Evolutionary conservation across 2,113 vertebrate species (phyloP).

Genomic region (Python bivittatus): DNA sequence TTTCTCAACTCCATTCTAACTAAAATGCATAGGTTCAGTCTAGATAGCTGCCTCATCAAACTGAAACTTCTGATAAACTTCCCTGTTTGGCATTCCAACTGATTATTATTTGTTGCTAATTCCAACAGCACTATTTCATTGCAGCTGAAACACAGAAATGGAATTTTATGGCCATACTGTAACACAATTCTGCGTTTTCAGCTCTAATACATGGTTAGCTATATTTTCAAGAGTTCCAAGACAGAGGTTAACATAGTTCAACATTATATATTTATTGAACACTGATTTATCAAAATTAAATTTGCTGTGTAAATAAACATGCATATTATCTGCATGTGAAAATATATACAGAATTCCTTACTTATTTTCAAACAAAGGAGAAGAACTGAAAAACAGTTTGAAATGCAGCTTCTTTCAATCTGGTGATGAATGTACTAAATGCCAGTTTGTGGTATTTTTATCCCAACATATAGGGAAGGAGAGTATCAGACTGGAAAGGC

Average conservation of each 20-base stretch:
- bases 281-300: not conserved
- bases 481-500: not conserved
- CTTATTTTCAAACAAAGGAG: not conserved
- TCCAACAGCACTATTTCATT: not conserved
- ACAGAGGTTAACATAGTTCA: not conserved
- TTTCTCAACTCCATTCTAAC: not conserved
- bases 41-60: not conserved
- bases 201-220: not conserved
- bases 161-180: not conserved
- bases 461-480: not conserved
- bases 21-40: not conserved
- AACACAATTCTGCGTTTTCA: not conserved
- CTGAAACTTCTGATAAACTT: not conserved
- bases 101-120: not conserved
- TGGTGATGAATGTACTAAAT: not conserved
- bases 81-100: not conserved
- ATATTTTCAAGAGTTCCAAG: not conserved
- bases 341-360: not conserved
- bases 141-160: not conserved
- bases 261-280: not conserved
- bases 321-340: not conserved
- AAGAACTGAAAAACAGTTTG: not conserved
- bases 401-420: not conserved
- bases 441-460: not conserved
- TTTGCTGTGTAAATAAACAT: not conserved